A percentile compares a stretch with the other conserved stretches of the same genome.
phyloP scores from a whole-genome alignment of 2,888 invertebrate species.

The Hirudinaria manillensis region DNA sequence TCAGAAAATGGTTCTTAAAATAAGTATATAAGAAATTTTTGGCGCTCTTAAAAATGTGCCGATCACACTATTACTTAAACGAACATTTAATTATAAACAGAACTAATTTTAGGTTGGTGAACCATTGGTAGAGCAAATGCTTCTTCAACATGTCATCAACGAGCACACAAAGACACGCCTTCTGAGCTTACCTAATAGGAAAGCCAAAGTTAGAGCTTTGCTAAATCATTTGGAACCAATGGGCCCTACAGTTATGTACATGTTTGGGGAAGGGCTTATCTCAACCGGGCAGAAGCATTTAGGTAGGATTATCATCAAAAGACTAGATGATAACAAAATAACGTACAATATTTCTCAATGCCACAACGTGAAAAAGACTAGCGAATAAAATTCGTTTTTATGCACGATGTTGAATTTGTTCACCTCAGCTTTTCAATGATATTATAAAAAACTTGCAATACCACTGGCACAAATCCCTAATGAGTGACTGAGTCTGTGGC shows the following conservation, averaged over 20 bases:
- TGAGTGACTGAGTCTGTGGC: too few relatives aligned
- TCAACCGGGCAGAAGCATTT: slow-evolving; percentile 12
- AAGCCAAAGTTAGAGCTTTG: slow-evolving; percentile 24
- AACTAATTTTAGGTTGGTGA: background rate
- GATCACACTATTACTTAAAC: too few relatives aligned
- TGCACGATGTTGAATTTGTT: too few relatives aligned
- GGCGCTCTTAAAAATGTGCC: too few relatives aligned
- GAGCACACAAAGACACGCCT: slow-evolving; percentile 11
- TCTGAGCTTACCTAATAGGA: slow-evolving; percentile 9
- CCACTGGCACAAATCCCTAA: too few relatives aligned
- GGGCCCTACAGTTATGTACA: slow-evolving; percentile 25
- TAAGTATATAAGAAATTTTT: too few relatives aligned
- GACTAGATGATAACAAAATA: slow-evolving; percentile 28
- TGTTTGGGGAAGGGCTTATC: slow-evolving; percentile 14
- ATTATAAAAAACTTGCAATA: too few relatives aligned
- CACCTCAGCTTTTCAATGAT: too few relatives aligned
- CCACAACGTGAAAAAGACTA: too few relatives aligned
- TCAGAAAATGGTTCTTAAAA: too few relatives aligned
- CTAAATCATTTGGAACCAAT: slow-evolving; percentile 14
- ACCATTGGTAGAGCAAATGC: slow-evolving; percentile 1
- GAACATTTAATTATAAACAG: too few relatives aligned
- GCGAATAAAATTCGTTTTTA: too few relatives aligned
- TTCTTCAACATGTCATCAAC: slow-evolving; percentile 25
- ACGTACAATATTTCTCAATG: slow-evolving; percentile 1
- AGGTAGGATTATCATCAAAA: slow-evolving; percentile 26